These are phyloP conservation scores for Drosophila kokeensis DNA, from an alignment of 2,888 invertebrate genomes.

Conservation along the genomic window DNA sequence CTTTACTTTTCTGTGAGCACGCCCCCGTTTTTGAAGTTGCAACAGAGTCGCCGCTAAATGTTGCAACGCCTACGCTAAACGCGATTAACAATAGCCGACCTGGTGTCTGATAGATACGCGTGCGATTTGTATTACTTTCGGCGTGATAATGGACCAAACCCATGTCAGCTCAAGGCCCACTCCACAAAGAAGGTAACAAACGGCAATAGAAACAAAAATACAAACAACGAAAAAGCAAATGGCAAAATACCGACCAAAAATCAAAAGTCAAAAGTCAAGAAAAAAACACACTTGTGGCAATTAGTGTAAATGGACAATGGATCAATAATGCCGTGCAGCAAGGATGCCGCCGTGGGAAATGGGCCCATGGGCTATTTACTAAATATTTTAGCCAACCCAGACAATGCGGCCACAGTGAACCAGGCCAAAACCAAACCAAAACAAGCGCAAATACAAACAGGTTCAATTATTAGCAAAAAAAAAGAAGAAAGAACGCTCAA, in stretches of 20 bases:
- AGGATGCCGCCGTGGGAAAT: slow-evolving; percentile 74
- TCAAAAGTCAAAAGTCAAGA: slow-evolving; percentile 31
- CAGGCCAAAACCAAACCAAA: slow-evolving; percentile 20
- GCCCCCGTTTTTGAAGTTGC: slow-evolving; percentile 31
- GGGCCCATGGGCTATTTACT: slow-evolving; percentile 63
- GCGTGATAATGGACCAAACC: slow-evolving; percentile 51
- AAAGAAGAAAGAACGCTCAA: slow-evolving; percentile 4
- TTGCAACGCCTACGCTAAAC: slow-evolving; percentile 55
- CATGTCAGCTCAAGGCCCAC: slow-evolving; percentile 62
- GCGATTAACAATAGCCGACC: slow-evolving; percentile 51
- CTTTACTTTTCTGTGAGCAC: slow-evolving; percentile 20
- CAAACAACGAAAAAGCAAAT: slow-evolving; percentile 55
- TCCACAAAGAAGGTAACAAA: slow-evolving; percentile 45
- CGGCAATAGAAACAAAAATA: slow-evolving; percentile 20
- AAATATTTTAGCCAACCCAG: slow-evolving; percentile 69
- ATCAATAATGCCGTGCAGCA: slow-evolving; percentile 56
- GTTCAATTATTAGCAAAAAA: slow-evolving; percentile 73
- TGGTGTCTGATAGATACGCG: slow-evolving; percentile 74
- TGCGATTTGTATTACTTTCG: slow-evolving; percentile 70
- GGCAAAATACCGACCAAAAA: slow-evolving; percentile 71
- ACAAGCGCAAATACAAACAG: slow-evolving; percentile 62
- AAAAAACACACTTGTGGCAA: slow-evolving; percentile 72
- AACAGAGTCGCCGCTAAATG: slow-evolving; percentile 58
- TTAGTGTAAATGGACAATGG: slow-evolving; percentile 64
- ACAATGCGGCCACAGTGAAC: slow-evolving; percentile 66